Percentiles rank a stretch among this genome's conserved stretches.
Conservation (phyloP, 2,888 invertebrate species). For the Graphium colonna region DNA sequence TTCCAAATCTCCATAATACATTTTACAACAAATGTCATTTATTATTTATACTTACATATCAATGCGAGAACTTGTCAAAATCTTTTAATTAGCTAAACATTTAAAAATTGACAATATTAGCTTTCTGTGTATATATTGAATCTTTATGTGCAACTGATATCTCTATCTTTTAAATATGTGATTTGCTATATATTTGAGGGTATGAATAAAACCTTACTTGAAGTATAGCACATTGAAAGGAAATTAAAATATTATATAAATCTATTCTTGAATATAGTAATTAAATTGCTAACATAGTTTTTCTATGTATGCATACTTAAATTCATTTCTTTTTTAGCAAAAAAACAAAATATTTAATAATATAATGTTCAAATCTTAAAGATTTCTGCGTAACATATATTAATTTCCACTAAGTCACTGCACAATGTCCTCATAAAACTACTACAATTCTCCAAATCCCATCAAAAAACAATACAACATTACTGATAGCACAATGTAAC, state of each 20-base stretch:
- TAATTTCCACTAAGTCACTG: no score
- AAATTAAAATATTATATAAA: no score
- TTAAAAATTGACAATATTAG: conserved; percentile 75
- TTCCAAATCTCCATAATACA: conserved; percentile 71
- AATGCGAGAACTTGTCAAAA: conserved; percentile 63
- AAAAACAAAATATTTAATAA: no score
- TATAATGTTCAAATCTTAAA: no score
- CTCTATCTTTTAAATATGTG: conserved; percentile 8
- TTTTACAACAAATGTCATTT: conserved; percentile 71
- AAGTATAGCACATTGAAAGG: not conserved
- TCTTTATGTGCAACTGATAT: conserved; percentile 24
- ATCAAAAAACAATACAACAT: not conserved
- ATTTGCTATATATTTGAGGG: not conserved
- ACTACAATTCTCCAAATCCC: not conserved
- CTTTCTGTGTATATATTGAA: conserved; percentile 37
- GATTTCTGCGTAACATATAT: no score
- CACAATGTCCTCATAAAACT: not conserved
- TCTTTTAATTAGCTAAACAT: conserved; percentile 63
- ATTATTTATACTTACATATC: conserved; percentile 56
- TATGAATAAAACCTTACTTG: not conserved
- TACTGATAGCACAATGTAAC: not conserved
- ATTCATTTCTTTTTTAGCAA: no score
- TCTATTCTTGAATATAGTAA: no score
- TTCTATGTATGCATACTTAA: no score
- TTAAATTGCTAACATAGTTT: no score